Evolutionary conservation across 2,797 vertebrate species (phyloP), one percentile per base, ranked within the genome.

Genomic region (Micrastur ruficollis): DNA sequence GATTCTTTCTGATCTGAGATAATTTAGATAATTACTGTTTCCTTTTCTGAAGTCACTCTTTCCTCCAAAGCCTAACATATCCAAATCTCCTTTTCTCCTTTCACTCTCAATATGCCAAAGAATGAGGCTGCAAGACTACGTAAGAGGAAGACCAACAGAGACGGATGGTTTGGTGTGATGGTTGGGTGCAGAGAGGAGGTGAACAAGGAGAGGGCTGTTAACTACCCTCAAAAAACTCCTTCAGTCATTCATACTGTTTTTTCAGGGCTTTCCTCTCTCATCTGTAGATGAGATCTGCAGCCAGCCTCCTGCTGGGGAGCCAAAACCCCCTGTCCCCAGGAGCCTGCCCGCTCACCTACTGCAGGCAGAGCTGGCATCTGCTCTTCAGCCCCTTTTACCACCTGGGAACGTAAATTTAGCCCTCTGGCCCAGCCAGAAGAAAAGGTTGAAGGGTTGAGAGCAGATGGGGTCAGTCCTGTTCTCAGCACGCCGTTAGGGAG

Each of bases 391-490:
- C 46, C 18, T 75, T 82, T 83, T 1, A 3, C 82, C 82, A 94
- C 86, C 89, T 87, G 74, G 82, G 50, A 76, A 72, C 40, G 65
- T 84, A 83, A 84, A 84, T 84, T 87, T 84, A 89, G 73, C 38
- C 27, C 14, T 67, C 46, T 68, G 68, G 50, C 46, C 70, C 44
- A 61, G 36, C 46, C 55, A 89, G 67, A 72, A 74, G 50, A 56
- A 90, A 34, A 14, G 17, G 44, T 44, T 75, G 38, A 88, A 84
- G 42, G 61, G 50, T 38, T 1, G 3, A 89, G 81, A 55, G n/a
- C 76, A 71, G 47, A 38, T 0, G 0, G 65, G 65, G 70, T 72
- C 53, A 25, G 53, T 68, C 63, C 65, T 80, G 67, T 75, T 90
- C 68, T 71, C 2, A 2, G 72, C 42, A 61, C 0, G 1, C 49